phyloP scores from a whole-genome alignment of 2,113 vertebrate genomes.

The Speoplatyrhinus poulsoni region DNA sequence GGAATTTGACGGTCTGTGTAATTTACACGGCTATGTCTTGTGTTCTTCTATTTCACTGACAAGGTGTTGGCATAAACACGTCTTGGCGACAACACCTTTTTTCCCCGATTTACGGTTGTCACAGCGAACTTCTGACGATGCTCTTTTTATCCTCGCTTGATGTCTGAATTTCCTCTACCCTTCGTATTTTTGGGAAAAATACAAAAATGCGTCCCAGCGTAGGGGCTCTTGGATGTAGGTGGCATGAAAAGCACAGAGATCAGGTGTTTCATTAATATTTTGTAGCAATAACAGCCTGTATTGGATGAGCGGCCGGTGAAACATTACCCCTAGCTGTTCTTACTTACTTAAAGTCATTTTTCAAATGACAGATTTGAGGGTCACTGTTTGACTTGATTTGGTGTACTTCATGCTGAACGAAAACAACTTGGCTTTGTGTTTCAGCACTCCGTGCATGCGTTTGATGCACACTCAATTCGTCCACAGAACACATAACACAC shows the following conservation, averaged over 20 bases:
- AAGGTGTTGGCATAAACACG: slow-evolving; percentile 46
- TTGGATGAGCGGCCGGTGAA: background rate
- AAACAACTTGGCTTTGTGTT: slow-evolving; percentile 23
- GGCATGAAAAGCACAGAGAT: slow-evolving; percentile 58
- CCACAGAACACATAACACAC: background rate
- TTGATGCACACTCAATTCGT: background rate
- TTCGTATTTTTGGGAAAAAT: slow-evolving; percentile 10
- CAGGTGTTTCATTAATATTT: slow-evolving; percentile 66
- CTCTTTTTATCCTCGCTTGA: slow-evolving; percentile 44
- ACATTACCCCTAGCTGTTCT: slow-evolving; percentile 33
- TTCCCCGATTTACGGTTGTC: slow-evolving; percentile 46
- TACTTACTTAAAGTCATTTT: background rate
- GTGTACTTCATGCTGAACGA: slow-evolving; percentile 42
- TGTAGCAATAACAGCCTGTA: slow-evolving; percentile 31
- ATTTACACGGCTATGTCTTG: slow-evolving; percentile 51
- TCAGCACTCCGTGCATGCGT: slow-evolving; percentile 10
- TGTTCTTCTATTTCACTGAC: slow-evolving; percentile 52
- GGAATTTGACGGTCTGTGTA: slow-evolving; percentile 32
- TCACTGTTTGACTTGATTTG: slow-evolving; percentile 52
- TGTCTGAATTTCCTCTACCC: slow-evolving; percentile 41
- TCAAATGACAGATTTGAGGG: slow-evolving; percentile 32
- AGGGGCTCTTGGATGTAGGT: slow-evolving; percentile 36
- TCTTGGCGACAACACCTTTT: slow-evolving; percentile 50
- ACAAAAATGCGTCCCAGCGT: background rate
- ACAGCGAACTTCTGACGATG: slow-evolving; percentile 47